Base-by-base conservation (phyloP, 2,113 vertebrate genomes). In the Archocentrus centrarchus region DNA sequence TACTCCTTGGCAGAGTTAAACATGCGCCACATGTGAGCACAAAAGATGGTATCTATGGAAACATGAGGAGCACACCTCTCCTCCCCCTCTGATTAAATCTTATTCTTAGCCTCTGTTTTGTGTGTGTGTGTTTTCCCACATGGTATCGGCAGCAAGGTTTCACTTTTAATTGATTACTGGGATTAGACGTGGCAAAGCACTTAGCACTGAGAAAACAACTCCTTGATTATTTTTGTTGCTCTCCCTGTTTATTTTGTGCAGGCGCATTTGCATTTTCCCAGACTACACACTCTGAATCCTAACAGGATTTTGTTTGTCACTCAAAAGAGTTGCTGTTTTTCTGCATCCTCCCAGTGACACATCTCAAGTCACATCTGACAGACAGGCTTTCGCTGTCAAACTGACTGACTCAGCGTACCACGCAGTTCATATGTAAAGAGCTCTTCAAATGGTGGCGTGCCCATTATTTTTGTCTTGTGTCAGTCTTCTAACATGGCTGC, bases 41-140 rank as follows among this genome's bases (percentile, higher is more conserved):
- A 77, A 87, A 85, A 80, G 66, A 84, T 79, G 63, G 91, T 93
- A 87, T 93, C 92, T 92, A 82, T 93, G 90, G 89, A 86, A 93
- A 93, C 89, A 13, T 60, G 75, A 77, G 50, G 80, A 77, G 44
- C 60, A 79, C 2, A 18, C 59, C 83, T 83, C 70, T 82, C 59
- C 41, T 59, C 17, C 59, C 81, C 68, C 68, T 83, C 53, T 78
- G 59, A 80, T 80, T 76, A 24, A 41, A 60, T 77, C 57, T 84
- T 61, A 66, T 81, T 87, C 11, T 70, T 76, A 24, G 37, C 57
- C 9, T 80, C 22, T 59, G 32, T 24, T 77, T 3, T 57, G 18
- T 10, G 10, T 66, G 17, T 63, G 4, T 63, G 4, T 47, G 37
- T 27, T 47, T 83, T 55, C 47, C 60, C 37, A 22, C 55, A 39